Conservation (phyloP, 2,113 vertebrate species). For the Tragelaphus strepsiceros region DNA sequence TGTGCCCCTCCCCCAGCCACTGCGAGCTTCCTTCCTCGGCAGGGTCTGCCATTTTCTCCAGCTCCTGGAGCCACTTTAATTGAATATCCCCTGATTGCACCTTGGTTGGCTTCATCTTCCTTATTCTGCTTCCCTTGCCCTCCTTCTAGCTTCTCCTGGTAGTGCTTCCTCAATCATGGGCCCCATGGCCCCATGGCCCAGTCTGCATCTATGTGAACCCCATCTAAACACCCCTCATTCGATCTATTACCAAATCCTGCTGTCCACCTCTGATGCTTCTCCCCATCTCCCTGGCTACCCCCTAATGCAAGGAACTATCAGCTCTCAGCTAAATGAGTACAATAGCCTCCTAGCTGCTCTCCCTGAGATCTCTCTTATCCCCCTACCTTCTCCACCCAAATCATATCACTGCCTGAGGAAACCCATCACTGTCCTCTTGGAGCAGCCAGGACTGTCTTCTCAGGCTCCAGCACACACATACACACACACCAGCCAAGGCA, state of each 20-base stretch:
- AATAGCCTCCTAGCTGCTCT: neutral
- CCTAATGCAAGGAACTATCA: neutral
- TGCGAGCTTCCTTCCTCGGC: too few relatives aligned
- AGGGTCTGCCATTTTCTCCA: neutral
- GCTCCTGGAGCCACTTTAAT: neutral
- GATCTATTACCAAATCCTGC: neutral
- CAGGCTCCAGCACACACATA: neutral
- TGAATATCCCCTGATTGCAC: too few relatives aligned
- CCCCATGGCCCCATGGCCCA: fast-evolving
- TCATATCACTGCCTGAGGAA: neutral
- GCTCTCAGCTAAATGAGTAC: too few relatives aligned
- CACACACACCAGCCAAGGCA: neutral
- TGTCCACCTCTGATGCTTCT: neutral
- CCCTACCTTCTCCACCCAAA: neutral
- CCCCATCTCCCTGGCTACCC: neutral
- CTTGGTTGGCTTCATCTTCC: neutral
- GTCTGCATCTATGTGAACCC: neutral
- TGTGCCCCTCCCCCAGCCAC: neutral
- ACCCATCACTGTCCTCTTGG: neutral
- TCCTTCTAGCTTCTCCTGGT: neutral
- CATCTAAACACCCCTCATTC: neutral
- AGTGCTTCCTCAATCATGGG: neutral
- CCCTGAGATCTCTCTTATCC: neutral
- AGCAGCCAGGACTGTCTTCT: neutral
- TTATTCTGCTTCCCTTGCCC: neutral